Evolutionary conservation across 2,113 vertebrate species (phyloP).

Genomic region (Callospermophilus lateralis): DNA sequence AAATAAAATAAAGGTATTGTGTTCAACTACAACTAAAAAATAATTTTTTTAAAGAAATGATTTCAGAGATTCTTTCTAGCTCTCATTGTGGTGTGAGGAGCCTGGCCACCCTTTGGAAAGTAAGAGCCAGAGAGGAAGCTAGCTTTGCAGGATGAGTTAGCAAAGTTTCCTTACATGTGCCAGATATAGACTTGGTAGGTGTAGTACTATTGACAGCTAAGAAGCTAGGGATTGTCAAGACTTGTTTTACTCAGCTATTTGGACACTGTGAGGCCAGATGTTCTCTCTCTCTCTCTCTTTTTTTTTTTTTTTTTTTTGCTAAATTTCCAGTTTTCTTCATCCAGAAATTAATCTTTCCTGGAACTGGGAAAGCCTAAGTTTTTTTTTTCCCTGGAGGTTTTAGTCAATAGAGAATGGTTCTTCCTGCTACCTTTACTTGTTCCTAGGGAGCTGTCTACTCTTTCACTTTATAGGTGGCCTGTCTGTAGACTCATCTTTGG

Average conservation of each 20-base stretch:
- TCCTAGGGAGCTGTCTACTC: background rate
- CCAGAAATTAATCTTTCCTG: background rate
- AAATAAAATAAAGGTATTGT: no score
- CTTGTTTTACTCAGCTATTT: slow-evolving; percentile 43
- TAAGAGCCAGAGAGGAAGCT: background rate
- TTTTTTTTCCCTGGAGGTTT: background rate
- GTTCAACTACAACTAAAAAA: no score
- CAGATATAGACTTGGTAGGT: background rate
- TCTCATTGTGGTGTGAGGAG: background rate
- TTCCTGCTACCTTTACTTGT: background rate
- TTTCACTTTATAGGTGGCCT: background rate
- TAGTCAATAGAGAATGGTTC: background rate
- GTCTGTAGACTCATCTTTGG: background rate
- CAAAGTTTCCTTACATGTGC: background rate
- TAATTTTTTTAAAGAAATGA: background rate
- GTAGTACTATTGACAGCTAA: background rate
- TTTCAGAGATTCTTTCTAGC: background rate
- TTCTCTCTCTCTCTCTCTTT: background rate
- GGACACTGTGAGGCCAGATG: background rate
- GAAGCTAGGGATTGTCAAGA: background rate
- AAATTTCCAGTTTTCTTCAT: background rate
- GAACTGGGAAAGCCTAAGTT: background rate
- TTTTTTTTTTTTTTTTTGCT: background rate
- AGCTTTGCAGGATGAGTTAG: background rate
- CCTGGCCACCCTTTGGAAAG: background rate